These are phyloP conservation scores for Amiota mariae DNA, from an alignment of 2,888 invertebrate species.

Conservation along the genomic window DNA sequence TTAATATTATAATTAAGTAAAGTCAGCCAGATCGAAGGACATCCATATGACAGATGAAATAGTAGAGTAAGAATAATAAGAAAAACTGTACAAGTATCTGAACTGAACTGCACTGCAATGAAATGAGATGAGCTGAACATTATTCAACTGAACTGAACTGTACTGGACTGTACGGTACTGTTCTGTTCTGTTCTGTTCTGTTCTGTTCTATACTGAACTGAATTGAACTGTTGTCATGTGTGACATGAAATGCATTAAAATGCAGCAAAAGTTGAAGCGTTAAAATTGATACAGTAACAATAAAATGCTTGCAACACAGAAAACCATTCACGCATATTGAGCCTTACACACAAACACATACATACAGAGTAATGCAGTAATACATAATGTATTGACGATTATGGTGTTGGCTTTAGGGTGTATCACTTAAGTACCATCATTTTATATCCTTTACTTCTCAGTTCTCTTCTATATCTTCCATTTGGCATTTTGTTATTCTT, in stretches of 20 bases:
- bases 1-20: slow-evolving; percentile 50
- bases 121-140: neutral
- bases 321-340: neutral
- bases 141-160: neutral
- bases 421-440: neutral
- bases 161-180: neutral
- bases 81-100: too few species aligned
- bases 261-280: neutral
- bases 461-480: too few species aligned
- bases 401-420: neutral
- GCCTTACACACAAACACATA: neutral
- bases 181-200: too few species aligned
- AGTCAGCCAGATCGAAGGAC: neutral
- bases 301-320: neutral
- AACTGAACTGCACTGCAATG: neutral
- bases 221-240: neutral
- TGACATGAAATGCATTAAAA: neutral
- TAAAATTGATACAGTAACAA: too few species aligned
- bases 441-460: too few species aligned
- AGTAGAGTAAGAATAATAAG: too few species aligned
- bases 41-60: neutral
- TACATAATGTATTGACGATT: neutral
- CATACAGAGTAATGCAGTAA: slow-evolving; percentile 6
- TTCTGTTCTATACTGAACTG: too few species aligned
- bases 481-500: neutral